phyloP scores from a whole-genome alignment of 2,797 vertebrate species.

The Sebastes kiyomatsui region DNA sequence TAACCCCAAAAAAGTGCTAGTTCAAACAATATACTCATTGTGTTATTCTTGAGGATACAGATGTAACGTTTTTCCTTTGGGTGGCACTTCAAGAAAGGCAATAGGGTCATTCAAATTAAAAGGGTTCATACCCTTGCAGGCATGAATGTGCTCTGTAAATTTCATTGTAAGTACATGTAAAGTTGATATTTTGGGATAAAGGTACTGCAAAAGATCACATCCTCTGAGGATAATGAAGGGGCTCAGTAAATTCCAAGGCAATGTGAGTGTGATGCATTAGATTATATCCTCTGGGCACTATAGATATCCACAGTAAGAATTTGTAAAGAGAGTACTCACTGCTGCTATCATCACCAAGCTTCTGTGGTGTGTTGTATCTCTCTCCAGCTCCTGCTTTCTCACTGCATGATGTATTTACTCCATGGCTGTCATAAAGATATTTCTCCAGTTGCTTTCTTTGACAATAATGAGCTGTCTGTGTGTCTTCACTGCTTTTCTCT shows the following conservation, averaged over 20 bases:
- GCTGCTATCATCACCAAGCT: background rate
- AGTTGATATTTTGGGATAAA: background rate
- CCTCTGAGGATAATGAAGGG: background rate
- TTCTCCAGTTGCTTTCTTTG: slow-evolving; percentile 1
- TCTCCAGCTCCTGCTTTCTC: slow-evolving; percentile 14
- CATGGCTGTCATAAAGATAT: background rate
- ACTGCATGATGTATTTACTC: background rate
- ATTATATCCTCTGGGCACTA: background rate
- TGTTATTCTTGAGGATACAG: background rate
- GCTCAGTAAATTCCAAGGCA: background rate
- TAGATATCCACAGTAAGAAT: background rate
- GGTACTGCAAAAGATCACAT: background rate
- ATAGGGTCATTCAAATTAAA: background rate
- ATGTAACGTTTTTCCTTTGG: background rate
- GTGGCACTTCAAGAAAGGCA: background rate
- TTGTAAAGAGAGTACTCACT: slow-evolving; percentile 34
- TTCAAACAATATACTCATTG: background rate
- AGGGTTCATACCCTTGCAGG: too few species aligned
- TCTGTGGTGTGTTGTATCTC: slow-evolving; percentile 12
- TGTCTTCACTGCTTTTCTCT: background rate
- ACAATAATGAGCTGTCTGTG: background rate
- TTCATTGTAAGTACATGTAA: background rate
- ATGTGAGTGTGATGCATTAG: too few species aligned
- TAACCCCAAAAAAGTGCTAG: background rate
- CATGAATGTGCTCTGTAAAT: background rate